Evolutionary conservation across 2,888 invertebrate genomes (phyloP).

Genomic region (Ashinkailepas kermadecensis): DNA sequence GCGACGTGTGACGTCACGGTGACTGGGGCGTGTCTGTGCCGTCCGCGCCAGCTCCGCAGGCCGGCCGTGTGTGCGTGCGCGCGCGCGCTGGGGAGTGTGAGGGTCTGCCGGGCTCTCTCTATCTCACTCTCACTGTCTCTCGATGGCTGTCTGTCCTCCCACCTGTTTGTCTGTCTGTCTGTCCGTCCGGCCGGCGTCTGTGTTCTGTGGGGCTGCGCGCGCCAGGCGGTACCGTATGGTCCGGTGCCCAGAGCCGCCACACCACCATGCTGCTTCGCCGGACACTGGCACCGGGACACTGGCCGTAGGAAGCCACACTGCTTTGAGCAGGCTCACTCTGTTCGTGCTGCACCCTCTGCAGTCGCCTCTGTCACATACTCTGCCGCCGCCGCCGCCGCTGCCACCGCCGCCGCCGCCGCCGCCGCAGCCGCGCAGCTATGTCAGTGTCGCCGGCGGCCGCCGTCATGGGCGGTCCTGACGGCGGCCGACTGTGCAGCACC

Average conservation of each 20-base stretch:
- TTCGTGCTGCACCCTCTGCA: neutral
- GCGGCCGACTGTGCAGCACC: neutral
- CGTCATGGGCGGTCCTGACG: slow-evolving; percentile 15
- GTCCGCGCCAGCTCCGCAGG: neutral
- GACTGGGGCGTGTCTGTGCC: neutral
- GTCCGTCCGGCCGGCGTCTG: neutral
- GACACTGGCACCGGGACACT: neutral
- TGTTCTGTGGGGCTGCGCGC: no score
- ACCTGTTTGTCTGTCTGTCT: neutral
- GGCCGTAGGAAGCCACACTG: neutral
- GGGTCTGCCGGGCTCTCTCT: no score
- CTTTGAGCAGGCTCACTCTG: neutral
- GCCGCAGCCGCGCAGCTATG: neutral
- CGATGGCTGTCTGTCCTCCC: neutral
- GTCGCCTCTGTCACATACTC: neutral
- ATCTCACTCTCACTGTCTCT: no score
- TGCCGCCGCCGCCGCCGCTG: slow-evolving; percentile 5
- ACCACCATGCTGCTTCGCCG: neutral
- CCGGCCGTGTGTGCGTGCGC: neutral
- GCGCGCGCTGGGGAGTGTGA: neutral
- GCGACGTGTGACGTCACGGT: neutral
- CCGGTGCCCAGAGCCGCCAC: neutral
- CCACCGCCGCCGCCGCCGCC: neutral
- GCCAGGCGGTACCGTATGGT: neutral
- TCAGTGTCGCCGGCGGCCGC: slow-evolving; percentile 22